A percentile compares a stretch with the other conserved stretches of the same genome.
phyloP scores from a whole-genome alignment of 2,888 invertebrate genomes.

The Noctua janthina region DNA sequence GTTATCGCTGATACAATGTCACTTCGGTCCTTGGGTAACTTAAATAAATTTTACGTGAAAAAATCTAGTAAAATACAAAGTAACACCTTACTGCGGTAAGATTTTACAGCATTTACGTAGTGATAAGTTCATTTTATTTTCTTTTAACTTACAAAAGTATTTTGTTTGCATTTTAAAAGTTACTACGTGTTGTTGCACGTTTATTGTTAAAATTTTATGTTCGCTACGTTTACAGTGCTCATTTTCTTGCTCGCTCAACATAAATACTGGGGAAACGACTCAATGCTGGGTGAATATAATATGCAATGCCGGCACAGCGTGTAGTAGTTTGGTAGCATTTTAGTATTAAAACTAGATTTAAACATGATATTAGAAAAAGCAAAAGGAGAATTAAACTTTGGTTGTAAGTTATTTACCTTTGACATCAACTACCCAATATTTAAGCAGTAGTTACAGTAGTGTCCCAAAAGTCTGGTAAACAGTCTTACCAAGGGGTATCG shows the following conservation, averaged over 20 bases:
- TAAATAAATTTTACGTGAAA: neutral
- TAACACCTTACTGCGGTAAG: neutral
- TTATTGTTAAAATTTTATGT: conserved; percentile 52
- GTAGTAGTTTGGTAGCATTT: conserved; percentile 12
- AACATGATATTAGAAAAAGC: neutral
- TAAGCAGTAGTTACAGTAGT: neutral
- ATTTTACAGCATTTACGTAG: conserved; percentile 4
- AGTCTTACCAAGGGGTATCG: neutral
- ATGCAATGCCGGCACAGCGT: conserved; percentile 4
- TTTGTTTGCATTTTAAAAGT: conserved; percentile 36
- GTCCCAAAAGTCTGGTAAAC: neutral
- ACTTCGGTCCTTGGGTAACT: neutral
- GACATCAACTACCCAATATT: neutral
- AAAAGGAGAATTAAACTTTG: neutral
- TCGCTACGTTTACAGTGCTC: conserved; percentile 26
- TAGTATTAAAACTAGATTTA: conserved; percentile 9
- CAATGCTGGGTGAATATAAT: conserved; percentile 5
- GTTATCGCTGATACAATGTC: neutral
- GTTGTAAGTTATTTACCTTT: neutral
- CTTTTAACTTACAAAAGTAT: conserved; percentile 24
- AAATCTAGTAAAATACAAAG: conserved; percentile 5
- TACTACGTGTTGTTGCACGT: conserved; percentile 23
- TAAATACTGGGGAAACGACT: conserved; percentile 15
- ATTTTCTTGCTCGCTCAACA: conserved; percentile 36
- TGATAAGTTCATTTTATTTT: conserved; percentile 18